Evolutionary conservation across 2,797 vertebrate genomes (phyloP).

Genomic region (Sphenopsis melanotis): DNA sequence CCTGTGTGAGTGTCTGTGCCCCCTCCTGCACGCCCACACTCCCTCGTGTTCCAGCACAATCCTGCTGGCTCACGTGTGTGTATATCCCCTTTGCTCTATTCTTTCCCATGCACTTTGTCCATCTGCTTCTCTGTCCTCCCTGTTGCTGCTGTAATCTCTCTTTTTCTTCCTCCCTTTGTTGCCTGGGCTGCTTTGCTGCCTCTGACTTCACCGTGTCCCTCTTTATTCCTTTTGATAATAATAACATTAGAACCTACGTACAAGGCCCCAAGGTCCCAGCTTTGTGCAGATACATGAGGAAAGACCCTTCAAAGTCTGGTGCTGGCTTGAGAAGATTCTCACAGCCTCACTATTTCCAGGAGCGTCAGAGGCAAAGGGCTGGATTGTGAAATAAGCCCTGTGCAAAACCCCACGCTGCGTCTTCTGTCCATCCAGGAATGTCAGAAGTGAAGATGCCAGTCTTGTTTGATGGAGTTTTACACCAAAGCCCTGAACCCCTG

Average conservation of each 20-base stretch:
- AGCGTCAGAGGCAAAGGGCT: not conserved
- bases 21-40: not conserved
- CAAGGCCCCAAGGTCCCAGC: constrained; percentile 26
- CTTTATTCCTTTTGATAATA: constrained; percentile 52
- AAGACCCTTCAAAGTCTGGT: constrained; percentile 39
- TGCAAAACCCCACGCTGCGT: not conserved
- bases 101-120: constrained; percentile 25
- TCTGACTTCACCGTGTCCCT: constrained; percentile 25
- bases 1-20: not conserved
- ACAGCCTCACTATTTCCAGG: not conserved
- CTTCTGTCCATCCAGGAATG: not conserved
- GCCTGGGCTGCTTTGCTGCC: constrained; percentile 29
- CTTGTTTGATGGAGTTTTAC: constrained; percentile 11
- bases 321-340: not conserved
- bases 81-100: not conserved
- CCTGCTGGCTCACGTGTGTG: not conserved
- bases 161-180: constrained; percentile 29
- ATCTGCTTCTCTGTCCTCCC: constrained; percentile 24
- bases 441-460: not conserved
- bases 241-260: not conserved
- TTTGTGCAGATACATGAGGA: constrained; percentile 25
- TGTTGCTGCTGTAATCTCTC: constrained; percentile 5
- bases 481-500: not conserved
- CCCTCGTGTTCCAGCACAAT: not conserved
- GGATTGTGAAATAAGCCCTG: not conserved